These are phyloP conservation scores for Aphelocoma californica DNA, from an alignment of 2,797 vertebrate genomes.

Conservation along the genomic window DNA sequence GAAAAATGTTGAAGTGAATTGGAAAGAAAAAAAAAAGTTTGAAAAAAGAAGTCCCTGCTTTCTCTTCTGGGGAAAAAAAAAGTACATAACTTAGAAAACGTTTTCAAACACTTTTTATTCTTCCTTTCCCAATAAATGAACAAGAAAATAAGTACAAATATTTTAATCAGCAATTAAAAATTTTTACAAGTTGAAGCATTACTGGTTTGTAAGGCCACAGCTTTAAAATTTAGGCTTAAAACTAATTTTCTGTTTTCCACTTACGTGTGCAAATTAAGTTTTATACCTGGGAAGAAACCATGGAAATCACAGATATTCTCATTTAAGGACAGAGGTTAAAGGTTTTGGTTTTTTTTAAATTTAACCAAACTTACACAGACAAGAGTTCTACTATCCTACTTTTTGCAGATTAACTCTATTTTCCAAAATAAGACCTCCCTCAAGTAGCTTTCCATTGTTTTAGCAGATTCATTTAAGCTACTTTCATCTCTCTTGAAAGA, in stretches of 20 bases:
- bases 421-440: background rate
- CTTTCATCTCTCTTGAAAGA: slow-evolving; percentile 6
- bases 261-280: background rate
- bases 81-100: background rate
- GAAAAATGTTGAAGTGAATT: background rate
- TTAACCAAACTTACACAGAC: background rate
- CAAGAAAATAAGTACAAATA: background rate
- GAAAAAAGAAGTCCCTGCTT: background rate
- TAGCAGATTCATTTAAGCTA: background rate
- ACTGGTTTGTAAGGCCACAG: background rate
- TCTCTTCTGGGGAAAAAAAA: background rate
- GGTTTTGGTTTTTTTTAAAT: background rate
- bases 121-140: background rate
- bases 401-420: background rate
- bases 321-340: background rate
- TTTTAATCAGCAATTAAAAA: background rate
- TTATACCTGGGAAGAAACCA: background rate
- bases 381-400: background rate
- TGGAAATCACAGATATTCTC: background rate
- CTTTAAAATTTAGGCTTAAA: background rate
- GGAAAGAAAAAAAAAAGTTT: background rate
- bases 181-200: background rate
- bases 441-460: background rate
- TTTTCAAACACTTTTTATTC: background rate
- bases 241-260: background rate